phyloP scores from a whole-genome alignment of 1,140 invertebrate species.

The Polypedilum pembai region DNA sequence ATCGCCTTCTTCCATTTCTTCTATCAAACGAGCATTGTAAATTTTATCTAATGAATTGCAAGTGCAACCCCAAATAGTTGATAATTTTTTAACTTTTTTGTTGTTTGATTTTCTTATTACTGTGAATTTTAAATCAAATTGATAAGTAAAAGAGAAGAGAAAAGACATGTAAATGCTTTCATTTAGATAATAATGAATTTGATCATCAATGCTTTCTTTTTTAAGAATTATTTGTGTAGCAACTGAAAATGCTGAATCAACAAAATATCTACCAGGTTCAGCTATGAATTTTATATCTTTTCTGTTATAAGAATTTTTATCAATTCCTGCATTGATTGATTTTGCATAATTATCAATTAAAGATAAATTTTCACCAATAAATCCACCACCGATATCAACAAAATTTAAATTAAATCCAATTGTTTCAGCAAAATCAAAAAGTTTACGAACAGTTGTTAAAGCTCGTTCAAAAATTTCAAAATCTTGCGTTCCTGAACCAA shows the following conservation, averaged over 20 bases:
- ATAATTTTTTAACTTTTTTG: neutral
- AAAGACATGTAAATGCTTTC: constrained; percentile 8
- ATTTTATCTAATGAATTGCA: constrained; percentile 86
- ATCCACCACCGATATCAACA: constrained; percentile 81
- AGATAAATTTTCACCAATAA: constrained; percentile 57
- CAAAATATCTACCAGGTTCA: constrained; percentile 94
- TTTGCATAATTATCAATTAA: constrained; percentile 42
- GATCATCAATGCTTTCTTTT: neutral
- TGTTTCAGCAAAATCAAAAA: constrained; percentile 62
- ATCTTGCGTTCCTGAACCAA: constrained; percentile 18
- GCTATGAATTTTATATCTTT: constrained; percentile 82
- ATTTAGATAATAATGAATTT: neutral
- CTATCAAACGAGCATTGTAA: constrained; percentile 55
- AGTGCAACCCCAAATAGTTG: constrained; percentile 76
- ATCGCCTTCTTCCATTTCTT: constrained; percentile 64
- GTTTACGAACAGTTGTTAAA: constrained; percentile 53
- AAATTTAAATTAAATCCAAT: constrained; percentile 65
- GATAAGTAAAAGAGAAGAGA: neutral
- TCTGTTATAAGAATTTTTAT: constrained; percentile 60
- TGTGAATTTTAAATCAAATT: neutral
- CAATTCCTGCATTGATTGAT: constrained; percentile 62
- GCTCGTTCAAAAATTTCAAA: constrained; percentile 60
- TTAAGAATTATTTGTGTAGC: constrained; percentile 52
- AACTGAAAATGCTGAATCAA: constrained; percentile 87
- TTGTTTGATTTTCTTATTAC: neutral